Evolutionary conservation across 2,888 invertebrate genomes (phyloP), one percentile per base, ranked within the genome.

Genomic region (Cephus pulcher): DNA sequence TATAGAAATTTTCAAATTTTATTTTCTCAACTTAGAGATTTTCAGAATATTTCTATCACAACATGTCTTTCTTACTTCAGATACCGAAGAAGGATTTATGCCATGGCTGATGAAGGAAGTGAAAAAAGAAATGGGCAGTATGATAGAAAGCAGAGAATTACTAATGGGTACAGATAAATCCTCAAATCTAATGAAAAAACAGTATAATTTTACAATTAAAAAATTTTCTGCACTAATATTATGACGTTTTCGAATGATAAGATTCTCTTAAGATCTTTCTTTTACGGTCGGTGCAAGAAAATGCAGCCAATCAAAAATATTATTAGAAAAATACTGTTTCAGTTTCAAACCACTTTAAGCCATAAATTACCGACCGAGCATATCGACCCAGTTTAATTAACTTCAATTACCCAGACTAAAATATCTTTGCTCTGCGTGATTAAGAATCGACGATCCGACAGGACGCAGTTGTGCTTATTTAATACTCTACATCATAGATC

Each of bases 51-150:
- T 40, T 15, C 23, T 56, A 56, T 23, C 9, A 56, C 23, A 23
- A 56, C 23, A 1, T 6, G 9, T 1, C 23, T 1, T 56, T 56
- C 9, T 23, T 9, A 56, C 23, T 56, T 56, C 23, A 95, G 96
- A 95, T 80, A 94, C 96, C 68, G 95, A 96, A 87, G 95, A 96
- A 85, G 95, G 95, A 77, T 96, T 97, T 92, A 94, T 97, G 93
- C 97, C 97, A 76, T 98, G 97, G 98, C 92, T 98, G 84, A 95
- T 96, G 92, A 94, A 94, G 76, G 96, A 96, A 91, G 97, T 98
- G 75, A 95, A 96, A 75, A 93, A 94, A 80, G 97, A 97, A 92
- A 94, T 98, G 87, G 95, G 96, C 86, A 95, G 95, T 81, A 95
- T 96, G 92, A 95, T 97, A 83, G 95, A 96, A 87, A 96, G 96